Conservation (phyloP, 2,113 vertebrate species). For the Chamaetylas fuelleborni region DNA sequence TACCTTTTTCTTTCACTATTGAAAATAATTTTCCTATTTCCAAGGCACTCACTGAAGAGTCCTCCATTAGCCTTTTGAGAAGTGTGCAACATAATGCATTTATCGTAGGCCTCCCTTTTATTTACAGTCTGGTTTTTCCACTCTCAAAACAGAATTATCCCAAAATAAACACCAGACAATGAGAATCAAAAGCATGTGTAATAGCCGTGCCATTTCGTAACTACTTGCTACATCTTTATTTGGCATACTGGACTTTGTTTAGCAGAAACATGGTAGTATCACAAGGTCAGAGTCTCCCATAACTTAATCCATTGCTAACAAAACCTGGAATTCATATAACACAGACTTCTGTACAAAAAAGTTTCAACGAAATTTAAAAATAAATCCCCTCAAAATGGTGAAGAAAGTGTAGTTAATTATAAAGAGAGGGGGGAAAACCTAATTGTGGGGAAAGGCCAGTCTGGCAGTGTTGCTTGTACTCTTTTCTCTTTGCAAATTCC, state of each 20-base stretch:
- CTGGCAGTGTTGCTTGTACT: background rate
- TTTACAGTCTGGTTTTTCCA: slow-evolving; percentile 19
- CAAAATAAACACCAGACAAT: slow-evolving; percentile 44
- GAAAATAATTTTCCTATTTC: background rate
- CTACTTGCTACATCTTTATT: slow-evolving; percentile 44
- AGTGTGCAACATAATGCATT: background rate
- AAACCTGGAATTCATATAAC: background rate
- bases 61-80: background rate
- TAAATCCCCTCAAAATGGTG: background rate
- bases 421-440: fast-evolving
- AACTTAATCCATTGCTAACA: background rate
- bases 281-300: slow-evolving; percentile 14
- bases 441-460: background rate
- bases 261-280: slow-evolving; percentile 34
- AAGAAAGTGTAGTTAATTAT: background rate
- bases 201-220: slow-evolving; percentile 16
- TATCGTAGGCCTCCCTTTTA: background rate
- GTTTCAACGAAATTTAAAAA: slow-evolving; percentile 10
- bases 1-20: background rate
- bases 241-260: slow-evolving; percentile 32
- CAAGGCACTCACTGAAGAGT: background rate
- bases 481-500: background rate
- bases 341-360: background rate
- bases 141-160: slow-evolving; percentile 24
- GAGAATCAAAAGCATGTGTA: slow-evolving; percentile 32